A percentile compares a stretch with the other conserved stretches of the same genome.
phyloP scores from a whole-genome alignment of 2,888 invertebrate genomes.

The Drosophila acutilabella region DNA sequence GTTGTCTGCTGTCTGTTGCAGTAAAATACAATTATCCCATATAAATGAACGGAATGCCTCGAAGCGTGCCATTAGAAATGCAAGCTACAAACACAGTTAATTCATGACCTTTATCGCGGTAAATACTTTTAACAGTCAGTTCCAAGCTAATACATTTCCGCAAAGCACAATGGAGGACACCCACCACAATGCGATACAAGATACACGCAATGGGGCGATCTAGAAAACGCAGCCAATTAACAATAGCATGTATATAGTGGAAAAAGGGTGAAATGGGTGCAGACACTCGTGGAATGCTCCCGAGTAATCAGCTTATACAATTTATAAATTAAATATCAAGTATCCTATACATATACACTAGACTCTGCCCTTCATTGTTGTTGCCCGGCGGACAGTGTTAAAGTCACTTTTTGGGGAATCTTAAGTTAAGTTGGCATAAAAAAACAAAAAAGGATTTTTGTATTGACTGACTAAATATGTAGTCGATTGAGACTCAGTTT shows the following conservation, averaged over 20 bases:
- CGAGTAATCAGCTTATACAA: slow-evolving; percentile 69
- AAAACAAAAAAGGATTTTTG: too few relatives aligned
- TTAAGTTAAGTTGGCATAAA: too few relatives aligned
- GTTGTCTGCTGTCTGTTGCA: slow-evolving; percentile 21
- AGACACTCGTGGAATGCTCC: slow-evolving; percentile 32
- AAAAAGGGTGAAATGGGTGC: slow-evolving; percentile 7
- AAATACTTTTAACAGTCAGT: slow-evolving; percentile 20
- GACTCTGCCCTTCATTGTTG: slow-evolving; percentile 3
- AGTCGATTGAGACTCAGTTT: too few relatives aligned
- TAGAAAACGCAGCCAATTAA: slow-evolving; percentile 44
- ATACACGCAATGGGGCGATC: slow-evolving; percentile 49
- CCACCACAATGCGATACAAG: neutral
- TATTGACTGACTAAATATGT: too few relatives aligned
- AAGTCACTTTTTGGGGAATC: slow-evolving; percentile 10
- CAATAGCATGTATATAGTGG: slow-evolving; percentile 24
- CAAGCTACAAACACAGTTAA: slow-evolving; percentile 59
- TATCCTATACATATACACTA: slow-evolving; percentile 36
- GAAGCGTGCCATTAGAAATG: slow-evolving; percentile 54
- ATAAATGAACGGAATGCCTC: slow-evolving; percentile 46
- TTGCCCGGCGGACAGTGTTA: neutral
- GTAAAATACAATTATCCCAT: slow-evolving; percentile 69
- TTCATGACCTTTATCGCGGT: slow-evolving; percentile 27
- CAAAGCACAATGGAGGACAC: slow-evolving; percentile 19
- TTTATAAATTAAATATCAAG: slow-evolving; percentile 71
- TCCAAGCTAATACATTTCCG: slow-evolving; percentile 26